Evolutionary conservation across 2,888 invertebrate species (phyloP), one percentile per base, ranked within the genome.

Genomic region (Epirrita christyi): DNA sequence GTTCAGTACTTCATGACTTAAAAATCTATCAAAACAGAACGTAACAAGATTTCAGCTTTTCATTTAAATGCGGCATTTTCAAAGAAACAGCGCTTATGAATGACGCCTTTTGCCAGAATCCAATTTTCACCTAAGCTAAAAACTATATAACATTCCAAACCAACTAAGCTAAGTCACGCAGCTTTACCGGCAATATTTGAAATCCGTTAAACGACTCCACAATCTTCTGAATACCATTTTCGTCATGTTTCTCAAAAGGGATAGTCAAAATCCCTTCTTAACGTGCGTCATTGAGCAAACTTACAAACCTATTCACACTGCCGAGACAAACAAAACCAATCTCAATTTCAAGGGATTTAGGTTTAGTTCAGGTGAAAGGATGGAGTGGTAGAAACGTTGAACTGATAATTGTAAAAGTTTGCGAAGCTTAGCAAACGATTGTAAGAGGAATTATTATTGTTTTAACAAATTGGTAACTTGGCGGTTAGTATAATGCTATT

Each of bases 201-300:
- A 65, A 66, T 55, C 61, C 55, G 42, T 64, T 57, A 62, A 48
- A 54, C 67, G 61, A 66, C 58, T 69, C 55, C 40, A 15, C 49
- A 63, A 72, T 75, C 66, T 77, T 73, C 67, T 74, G 72, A 59
- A 77, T 75, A 64, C 71, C 71, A 68, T 73, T 71, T 74, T 75
- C 21, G 4, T 21, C 4, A 73, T 70, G 68, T 65, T 61, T 53
- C 50, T 46, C 52, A 44, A 45, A 50, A 63, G 58, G 58, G 59
- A 61, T 59, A 47, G 67, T 59, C 40, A 48, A 56, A 66, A 68
- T 69, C 68, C 68, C 58, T 51, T 59, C 64, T 57, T 61, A 68
- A 65, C 66, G 68, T 67, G 59, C 63, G 56, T 65, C 67, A 68
- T 71, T 68, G 64, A 70, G 63, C 65, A 40, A 46, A 49, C 40